These are phyloP conservation scores for Pygocentrus nattereri DNA, from an alignment of 2,797 vertebrate species.

Conservation along the genomic window DNA sequence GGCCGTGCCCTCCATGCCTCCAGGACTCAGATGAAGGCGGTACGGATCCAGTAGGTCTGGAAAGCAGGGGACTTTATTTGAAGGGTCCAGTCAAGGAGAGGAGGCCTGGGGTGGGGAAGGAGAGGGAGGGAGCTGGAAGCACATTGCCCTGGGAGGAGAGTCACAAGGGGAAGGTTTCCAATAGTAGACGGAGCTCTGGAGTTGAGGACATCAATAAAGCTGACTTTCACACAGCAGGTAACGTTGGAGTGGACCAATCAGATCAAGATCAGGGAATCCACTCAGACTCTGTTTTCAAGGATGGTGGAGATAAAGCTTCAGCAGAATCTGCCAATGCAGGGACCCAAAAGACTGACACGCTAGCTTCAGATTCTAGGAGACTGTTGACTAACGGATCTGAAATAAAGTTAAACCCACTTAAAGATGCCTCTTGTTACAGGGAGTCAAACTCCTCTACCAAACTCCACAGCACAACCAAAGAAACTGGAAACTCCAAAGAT, in stretches of 20 bases:
- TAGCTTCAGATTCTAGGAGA: constrained; percentile 47
- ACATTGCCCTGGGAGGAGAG: constrained; percentile 59
- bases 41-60: constrained; percentile 61
- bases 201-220: constrained; percentile 52
- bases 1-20: constrained; percentile 64
- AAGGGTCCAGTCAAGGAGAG: constrained; percentile 74
- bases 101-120: constrained; percentile 78
- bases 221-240: constrained; percentile 53
- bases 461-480: constrained; percentile 26
- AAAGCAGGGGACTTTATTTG: constrained; percentile 62
- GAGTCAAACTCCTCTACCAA: not conserved
- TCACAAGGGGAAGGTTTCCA: constrained; percentile 61
- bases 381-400: constrained; percentile 43
- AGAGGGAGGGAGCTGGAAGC: constrained; percentile 73
- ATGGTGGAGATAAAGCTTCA: constrained; percentile 65
- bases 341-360: constrained; percentile 50
- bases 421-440: constrained; percentile 32
- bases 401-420: constrained; percentile 27
- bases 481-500: constrained; percentile 24
- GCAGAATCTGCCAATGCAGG: constrained; percentile 65
- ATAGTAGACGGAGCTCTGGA: constrained; percentile 50
- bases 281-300: constrained; percentile 76
- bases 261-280: constrained; percentile 69
- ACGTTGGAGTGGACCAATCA: constrained; percentile 69
- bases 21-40: constrained; percentile 72